Evolutionary conservation across 2,888 invertebrate species (phyloP), one percentile per base, ranked within the genome.

Genomic region (Meteorus cinctellus): DNA sequence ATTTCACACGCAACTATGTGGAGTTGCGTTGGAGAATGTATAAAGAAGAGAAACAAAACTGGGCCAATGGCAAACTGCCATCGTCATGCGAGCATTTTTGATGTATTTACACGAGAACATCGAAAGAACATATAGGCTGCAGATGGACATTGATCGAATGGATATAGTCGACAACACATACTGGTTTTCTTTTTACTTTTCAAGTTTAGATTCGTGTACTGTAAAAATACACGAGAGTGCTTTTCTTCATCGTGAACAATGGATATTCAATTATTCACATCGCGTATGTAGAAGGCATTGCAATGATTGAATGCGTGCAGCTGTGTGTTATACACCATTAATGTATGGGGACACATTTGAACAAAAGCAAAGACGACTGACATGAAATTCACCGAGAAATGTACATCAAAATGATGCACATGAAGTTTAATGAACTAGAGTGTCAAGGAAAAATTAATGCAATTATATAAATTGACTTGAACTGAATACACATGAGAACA

Each of bases 21-120:
- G 62, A 67, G 69, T 24, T 62, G n/a, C 19, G 66, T 70, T 68
- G 74, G 66, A 74, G 67, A 74, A 60, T 67, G n/a, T 41, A 34
- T 72, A 29, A 66, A 41, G 19, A 24, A 69, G 71, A 74, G 16
- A 65, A 19, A 72, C 34, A 55, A 24, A 69, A 31, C 14, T 31
- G 67, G 63, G 68, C 75, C 68, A 76, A 76, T 71, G 73, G 31
- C 41, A 74, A 36, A 63, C 51, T 70, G 70, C 66, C 66, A 62
- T 71, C 69, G 68, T 62, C 8, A 16, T 29, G 27, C 62, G 65
- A 36, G 65, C 65, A 31, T 36, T 65, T 48, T 48, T 48, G 45
- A 65, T 16, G 31, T 34, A 31, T 36, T 16, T 65, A 65, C 34
- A 65, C 36, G 36, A 10, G 36, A 24, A 24, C 29, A 65, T 31